phyloP scores from a whole-genome alignment of 2,888 invertebrate species.

The Digitonthophagus gazella region DNA sequence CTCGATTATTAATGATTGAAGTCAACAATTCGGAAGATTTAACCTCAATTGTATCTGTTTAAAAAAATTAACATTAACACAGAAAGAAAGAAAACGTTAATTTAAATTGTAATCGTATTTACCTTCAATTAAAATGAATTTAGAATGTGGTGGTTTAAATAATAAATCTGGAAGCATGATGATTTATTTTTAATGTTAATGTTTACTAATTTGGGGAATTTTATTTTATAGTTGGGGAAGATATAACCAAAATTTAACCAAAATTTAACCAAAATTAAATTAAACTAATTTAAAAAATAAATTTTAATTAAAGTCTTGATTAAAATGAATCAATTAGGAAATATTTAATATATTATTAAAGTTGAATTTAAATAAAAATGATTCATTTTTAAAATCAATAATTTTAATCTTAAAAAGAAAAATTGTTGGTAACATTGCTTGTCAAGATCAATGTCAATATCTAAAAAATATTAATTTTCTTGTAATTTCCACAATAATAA shows the following conservation, averaged over 20 bases:
- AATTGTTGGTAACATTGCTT: slow-evolving; percentile 4
- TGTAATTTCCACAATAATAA: background rate
- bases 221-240: background rate
- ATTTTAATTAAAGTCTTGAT: too few relatives aligned
- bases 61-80: too few relatives aligned
- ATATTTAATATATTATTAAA: too few relatives aligned
- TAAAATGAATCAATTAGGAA: too few relatives aligned
- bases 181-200: background rate
- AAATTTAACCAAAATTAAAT: too few relatives aligned
- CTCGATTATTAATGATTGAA: slow-evolving; percentile 39
- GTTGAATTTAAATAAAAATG: too few relatives aligned
- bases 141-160: slow-evolving; percentile 35
- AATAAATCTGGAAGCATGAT: slow-evolving; percentile 11
- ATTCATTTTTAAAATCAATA: too few relatives aligned
- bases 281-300: too few relatives aligned
- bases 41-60: slow-evolving; percentile 41
- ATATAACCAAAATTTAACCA: too few relatives aligned
- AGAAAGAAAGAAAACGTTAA: too few relatives aligned
- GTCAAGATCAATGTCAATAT: background rate
- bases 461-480: background rate
- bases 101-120: slow-evolving; percentile 20
- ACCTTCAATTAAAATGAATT: slow-evolving; percentile 47
- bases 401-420: too few relatives aligned
- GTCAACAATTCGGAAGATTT: slow-evolving; percentile 38
- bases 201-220: background rate